phyloP scores from a whole-genome alignment of 2,888 invertebrate species.

The Ecdyonurus torrentis region DNA sequence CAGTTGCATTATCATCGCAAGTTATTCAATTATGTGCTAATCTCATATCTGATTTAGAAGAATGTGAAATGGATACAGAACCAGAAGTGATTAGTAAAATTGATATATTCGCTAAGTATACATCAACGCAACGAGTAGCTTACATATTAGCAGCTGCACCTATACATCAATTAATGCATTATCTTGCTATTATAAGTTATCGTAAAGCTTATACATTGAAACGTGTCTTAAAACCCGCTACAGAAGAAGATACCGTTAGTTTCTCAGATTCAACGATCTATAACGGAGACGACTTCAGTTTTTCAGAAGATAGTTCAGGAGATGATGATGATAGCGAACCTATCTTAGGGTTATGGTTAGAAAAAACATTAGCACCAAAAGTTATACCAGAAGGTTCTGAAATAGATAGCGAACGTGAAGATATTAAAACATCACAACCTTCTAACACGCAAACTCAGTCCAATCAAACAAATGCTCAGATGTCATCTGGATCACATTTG shows the following conservation, averaged over 20 bases:
- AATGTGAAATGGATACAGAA: slow-evolving; percentile 14
- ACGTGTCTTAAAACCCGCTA: slow-evolving; percentile 62
- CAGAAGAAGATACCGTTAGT: slow-evolving; percentile 66
- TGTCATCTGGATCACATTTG: slow-evolving; percentile 20
- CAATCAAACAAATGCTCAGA: not conserved
- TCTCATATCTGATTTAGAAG: slow-evolving; percentile 49
- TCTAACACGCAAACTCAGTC: not conserved
- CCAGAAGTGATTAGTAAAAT: slow-evolving; percentile 40
- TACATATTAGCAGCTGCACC: slow-evolving; percentile 53
- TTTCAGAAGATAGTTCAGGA: slow-evolving; percentile 77
- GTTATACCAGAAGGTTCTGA: slow-evolving; percentile 31
- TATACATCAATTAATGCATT: slow-evolving; percentile 67
- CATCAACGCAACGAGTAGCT: slow-evolving; percentile 52
- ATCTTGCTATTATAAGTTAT: slow-evolving; percentile 76
- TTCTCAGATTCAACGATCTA: slow-evolving; percentile 90
- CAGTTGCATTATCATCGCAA: slow-evolving; percentile 74
- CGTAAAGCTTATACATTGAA: slow-evolving; percentile 77
- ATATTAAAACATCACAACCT: not conserved
- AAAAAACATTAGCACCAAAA: slow-evolving; percentile 68
- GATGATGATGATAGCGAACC: slow-evolving; percentile 77
- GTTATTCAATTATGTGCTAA: slow-evolving; percentile 60
- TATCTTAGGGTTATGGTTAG: slow-evolving; percentile 76
- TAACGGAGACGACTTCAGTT: slow-evolving; percentile 81
- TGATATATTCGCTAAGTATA: slow-evolving; percentile 43
- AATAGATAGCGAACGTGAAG: not conserved